A percentile compares a stretch with the other conserved stretches of the same genome.
phyloP scores from a whole-genome alignment of 64 coral and sea anemone species.

The Stylophora pistillata region DNA sequence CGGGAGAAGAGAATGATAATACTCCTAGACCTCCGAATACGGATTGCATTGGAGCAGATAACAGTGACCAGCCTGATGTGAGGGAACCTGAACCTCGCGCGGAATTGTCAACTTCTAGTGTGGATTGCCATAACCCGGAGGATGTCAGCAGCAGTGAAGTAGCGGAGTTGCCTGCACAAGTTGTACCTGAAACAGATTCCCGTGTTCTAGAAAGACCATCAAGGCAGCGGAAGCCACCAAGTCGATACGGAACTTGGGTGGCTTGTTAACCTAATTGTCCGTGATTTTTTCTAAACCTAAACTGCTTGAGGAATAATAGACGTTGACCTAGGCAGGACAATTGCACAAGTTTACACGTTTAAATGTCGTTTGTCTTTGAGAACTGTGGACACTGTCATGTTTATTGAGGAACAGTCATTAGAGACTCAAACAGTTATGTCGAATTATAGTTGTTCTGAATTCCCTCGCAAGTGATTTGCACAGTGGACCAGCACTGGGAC shows the following conservation, averaged over 20 bases:
- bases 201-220: background rate
- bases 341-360: background rate
- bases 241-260: conserved; percentile 4
- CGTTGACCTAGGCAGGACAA: background rate
- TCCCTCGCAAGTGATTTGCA: background rate
- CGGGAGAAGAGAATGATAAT: background rate
- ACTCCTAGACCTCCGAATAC: background rate
- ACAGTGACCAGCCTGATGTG: background rate
- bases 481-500: too few relatives aligned
- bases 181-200: background rate
- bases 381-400: conserved; percentile 18
- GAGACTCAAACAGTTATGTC: conserved; percentile 3
- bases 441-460: background rate
- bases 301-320: background rate
- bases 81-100: background rate
- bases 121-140: background rate
- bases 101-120: background rate
- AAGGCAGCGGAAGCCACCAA: conserved; percentile 15
- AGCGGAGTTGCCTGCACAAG: background rate
- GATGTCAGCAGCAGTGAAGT: background rate
- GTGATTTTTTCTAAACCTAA: background rate
- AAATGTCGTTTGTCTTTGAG: too few relatives aligned
- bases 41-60: conserved; percentile 2
- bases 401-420: conserved; percentile 9
- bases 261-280: background rate